A percentile compares a stretch with the other conserved stretches of the same genome.
These are phyloP conservation scores for Diabrotica balteata DNA, from an alignment of 2,888 invertebrate species.

Conservation along the genomic window DNA sequence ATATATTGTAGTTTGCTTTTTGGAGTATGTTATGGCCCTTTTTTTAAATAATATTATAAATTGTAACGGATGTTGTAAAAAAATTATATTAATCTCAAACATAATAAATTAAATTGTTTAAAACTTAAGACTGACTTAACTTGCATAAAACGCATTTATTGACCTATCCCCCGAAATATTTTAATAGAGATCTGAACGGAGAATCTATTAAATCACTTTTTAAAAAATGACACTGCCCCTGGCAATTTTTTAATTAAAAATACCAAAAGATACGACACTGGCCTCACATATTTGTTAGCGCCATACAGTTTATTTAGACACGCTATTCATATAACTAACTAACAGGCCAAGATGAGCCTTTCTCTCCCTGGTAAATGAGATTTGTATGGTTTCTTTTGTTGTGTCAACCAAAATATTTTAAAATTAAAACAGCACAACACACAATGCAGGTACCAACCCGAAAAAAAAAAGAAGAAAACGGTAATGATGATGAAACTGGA, in stretches of 20 bases:
- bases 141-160: too few species aligned
- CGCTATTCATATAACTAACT: slow-evolving; percentile 47
- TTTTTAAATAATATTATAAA: too few species aligned
- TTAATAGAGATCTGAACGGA: too few species aligned
- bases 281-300: slow-evolving; percentile 40
- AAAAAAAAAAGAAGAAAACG: slow-evolving; percentile 16
- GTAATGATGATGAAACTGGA: slow-evolving; percentile 22
- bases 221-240: neutral
- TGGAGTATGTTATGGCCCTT: too few species aligned
- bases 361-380: slow-evolving; percentile 34
- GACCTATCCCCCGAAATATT: too few species aligned
- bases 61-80: too few species aligned
- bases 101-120: too few species aligned
- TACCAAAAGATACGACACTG: slow-evolving; percentile 25
- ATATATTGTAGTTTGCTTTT: too few species aligned
- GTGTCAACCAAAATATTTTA: slow-evolving; percentile 32
- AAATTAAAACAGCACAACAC: slow-evolving; percentile 32
- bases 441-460: slow-evolving; percentile 29
- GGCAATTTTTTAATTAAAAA: neutral
- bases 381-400: slow-evolving; percentile 34
- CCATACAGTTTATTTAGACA: slow-evolving; percentile 48
- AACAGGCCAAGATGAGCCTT: slow-evolving; percentile 42
- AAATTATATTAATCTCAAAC: too few species aligned
- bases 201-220: too few species aligned
- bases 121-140: too few species aligned